Evolutionary conservation across 1,140 invertebrate genomes (phyloP), one percentile per base, ranked within the genome.

Genomic region (Drosophila sechellia): DNA sequence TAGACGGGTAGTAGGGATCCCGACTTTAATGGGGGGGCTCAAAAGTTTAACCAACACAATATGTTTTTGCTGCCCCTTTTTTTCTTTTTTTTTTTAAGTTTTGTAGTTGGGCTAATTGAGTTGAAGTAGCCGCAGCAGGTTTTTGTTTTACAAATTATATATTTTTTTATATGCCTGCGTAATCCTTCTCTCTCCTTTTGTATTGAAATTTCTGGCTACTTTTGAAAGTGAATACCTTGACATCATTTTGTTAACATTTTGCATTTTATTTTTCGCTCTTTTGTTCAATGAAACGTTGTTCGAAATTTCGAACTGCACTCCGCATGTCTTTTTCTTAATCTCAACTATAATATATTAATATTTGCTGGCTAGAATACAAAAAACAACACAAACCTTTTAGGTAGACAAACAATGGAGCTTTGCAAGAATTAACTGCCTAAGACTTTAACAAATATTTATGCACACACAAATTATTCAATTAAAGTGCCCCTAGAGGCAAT

Each of bases 171-270:
- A 70, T 70, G 66, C 50, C 66, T 45, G 63, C 63, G 60, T 46
- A 69, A 45, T 69, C 56, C 66, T 70, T 27, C 40, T 17, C 42
- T 20, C 20, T 42, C 5, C 25, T 81, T 77, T 81, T 37, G 53
- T 64, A 45, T 77, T 81, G 45, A 69, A 37, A 63, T 59, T 72
- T 81, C 64, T 79, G 73, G 45, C 57, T 55, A 42, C 68, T 90
- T 90, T 84, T 90, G 77, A 84, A 89, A 87, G 84, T 87, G 57
- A 87, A 71, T 79, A 74, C 81, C 81, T 86, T 86, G 81, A 86
- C 81, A 87, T 86, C 64, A 75, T 80, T 85, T 85, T 60, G 50
- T 52, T 55, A 57, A 57, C 37, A 69, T 37, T 58, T 68, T 20
- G 31, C 13, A 54, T 37, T 54, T 45, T 54, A 54, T 69, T 37